phyloP scores from a whole-genome alignment of 2,888 invertebrate genomes.

The Tetranychus truncatus region DNA sequence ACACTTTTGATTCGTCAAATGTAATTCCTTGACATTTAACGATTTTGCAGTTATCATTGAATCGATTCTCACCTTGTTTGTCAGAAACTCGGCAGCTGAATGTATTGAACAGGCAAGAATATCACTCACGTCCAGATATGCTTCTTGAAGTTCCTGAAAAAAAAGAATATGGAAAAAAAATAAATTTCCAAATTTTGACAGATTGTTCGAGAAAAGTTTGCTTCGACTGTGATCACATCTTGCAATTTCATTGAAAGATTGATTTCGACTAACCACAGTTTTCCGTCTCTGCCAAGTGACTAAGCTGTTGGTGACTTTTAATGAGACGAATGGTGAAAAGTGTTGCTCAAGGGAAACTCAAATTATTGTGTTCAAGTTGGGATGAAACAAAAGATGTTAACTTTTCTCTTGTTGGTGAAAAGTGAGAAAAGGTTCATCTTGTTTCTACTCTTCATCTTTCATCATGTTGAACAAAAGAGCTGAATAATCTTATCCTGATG shows the following conservation, averaged over 20 bases:
- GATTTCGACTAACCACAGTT: too few relatives aligned
- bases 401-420: too few relatives aligned
- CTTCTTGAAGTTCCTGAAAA: slow-evolving; percentile 69
- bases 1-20: too few relatives aligned
- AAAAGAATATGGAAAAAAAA: neutral
- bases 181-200: slow-evolving; percentile 9
- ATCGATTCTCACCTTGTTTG: slow-evolving; percentile 50
- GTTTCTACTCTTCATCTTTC: too few relatives aligned
- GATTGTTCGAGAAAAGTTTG: too few relatives aligned
- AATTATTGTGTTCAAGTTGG: neutral
- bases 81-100: slow-evolving; percentile 65
- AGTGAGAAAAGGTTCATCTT: too few relatives aligned
- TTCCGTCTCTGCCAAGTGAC: too few relatives aligned
- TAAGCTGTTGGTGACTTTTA: too few relatives aligned
- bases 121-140: slow-evolving; percentile 69
- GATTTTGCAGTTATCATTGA: neutral
- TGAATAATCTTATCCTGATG: neutral
- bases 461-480: neutral
- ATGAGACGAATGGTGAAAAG: too few relatives aligned
- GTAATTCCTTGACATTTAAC: neutral
- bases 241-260: too few relatives aligned
- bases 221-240: too few relatives aligned
- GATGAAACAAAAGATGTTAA: neutral
- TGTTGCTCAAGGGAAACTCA: neutral
- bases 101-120: slow-evolving; percentile 70